A percentile compares a stretch with the other conserved stretches of the same genome.
These are phyloP conservation scores for Ceyx erithaca DNA, from an alignment of 2,797 vertebrate genomes.

Conservation along the genomic window DNA sequence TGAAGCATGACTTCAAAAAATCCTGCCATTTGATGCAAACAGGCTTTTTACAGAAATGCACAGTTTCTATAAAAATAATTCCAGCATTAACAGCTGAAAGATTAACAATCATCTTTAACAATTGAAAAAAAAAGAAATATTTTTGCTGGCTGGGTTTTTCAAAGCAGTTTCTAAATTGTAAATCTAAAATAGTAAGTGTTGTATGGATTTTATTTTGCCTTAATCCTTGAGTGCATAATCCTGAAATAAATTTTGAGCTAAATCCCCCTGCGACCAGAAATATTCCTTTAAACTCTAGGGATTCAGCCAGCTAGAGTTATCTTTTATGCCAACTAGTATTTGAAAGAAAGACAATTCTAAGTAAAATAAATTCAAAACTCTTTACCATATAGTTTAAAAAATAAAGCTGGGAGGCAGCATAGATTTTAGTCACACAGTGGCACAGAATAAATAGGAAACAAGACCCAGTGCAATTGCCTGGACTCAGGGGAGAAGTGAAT, in stretches of 20 bases:
- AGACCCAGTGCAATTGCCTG: neutral
- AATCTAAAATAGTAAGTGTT: slow-evolving; percentile 24
- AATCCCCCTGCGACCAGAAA: slow-evolving; percentile 43
- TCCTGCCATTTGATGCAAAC: neutral
- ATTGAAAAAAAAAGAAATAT: neutral
- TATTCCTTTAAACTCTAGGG: slow-evolving; percentile 58
- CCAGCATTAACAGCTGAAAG: neutral
- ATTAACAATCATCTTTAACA: neutral
- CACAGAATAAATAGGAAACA: neutral
- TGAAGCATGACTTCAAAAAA: neutral
- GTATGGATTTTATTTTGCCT: slow-evolving; percentile 31
- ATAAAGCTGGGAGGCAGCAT: neutral
- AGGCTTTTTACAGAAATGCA: neutral
- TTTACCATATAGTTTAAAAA: slow-evolving; percentile 27
- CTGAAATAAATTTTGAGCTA: slow-evolving; percentile 46
- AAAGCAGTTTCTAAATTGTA: slow-evolving; percentile 23
- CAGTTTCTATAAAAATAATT: neutral
- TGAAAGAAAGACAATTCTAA: slow-evolving; percentile 47
- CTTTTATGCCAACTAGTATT: slow-evolving; percentile 38
- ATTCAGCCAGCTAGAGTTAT: slow-evolving; percentile 12
- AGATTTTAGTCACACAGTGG: slow-evolving; percentile 6
- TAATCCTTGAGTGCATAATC: slow-evolving; percentile 41
- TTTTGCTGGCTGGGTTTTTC: slow-evolving; percentile 11
- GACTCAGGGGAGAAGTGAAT: neutral
- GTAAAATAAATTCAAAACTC: slow-evolving; percentile 60